Percentiles rank a stretch among this genome's conserved stretches.
Conservation (phyloP, 2,797 vertebrate species). For the Fratercula arctica region DNA sequence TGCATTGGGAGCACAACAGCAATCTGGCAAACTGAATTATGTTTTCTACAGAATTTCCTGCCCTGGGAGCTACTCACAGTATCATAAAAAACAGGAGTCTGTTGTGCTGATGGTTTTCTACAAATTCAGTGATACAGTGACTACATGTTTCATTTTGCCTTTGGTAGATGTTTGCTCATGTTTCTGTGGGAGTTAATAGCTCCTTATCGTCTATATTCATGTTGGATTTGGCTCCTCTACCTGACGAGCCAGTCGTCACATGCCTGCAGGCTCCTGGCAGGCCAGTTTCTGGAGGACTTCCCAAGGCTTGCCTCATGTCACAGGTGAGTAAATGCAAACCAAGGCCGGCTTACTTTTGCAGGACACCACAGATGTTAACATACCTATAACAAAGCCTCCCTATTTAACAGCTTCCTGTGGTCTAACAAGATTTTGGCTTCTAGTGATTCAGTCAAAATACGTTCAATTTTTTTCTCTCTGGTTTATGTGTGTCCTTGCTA, state of each 20-base stretch:
- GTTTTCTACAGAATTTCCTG: neutral
- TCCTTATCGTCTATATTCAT: slow-evolving; percentile 29
- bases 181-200: slow-evolving; percentile 36
- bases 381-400: neutral
- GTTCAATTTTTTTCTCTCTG: neutral
- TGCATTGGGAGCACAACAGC: neutral
- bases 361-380: neutral
- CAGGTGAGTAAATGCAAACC: neutral
- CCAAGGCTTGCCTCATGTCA: slow-evolving; percentile 46
- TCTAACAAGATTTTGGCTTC: neutral
- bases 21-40: neutral
- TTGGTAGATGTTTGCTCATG: slow-evolving; percentile 16
- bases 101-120: neutral
- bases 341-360: slow-evolving; percentile 20
- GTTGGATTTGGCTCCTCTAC: slow-evolving; percentile 31
- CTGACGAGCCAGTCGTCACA: neutral
- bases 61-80: neutral
- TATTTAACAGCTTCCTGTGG: neutral
- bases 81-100: neutral
- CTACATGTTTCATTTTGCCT: slow-evolving; percentile 25
- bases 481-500: neutral
- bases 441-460: neutral
- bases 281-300: slow-evolving; percentile 20
- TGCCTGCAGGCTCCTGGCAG: slow-evolving; percentile 31
- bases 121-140: slow-evolving; percentile 17